phyloP scores from a whole-genome alignment of 2,797 vertebrate genomes.

The Naso thynnoides region DNA sequence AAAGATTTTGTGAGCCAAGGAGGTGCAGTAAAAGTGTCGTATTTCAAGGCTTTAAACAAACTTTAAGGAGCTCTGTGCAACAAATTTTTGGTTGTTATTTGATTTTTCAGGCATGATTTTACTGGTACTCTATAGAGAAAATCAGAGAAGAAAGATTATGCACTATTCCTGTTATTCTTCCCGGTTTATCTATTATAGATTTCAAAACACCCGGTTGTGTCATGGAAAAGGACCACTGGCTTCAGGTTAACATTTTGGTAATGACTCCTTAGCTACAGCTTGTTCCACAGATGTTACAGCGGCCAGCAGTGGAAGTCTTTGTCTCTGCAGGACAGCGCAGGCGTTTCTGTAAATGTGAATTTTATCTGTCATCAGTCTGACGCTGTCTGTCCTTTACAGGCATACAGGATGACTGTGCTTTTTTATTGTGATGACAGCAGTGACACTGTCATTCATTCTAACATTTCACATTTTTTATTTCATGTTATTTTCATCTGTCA shows the following conservation, averaged over 20 bases:
- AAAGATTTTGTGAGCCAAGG: neutral
- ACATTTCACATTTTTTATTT: neutral
- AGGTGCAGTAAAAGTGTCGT: neutral
- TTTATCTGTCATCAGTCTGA: neutral
- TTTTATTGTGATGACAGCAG: neutral
- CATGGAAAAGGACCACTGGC: neutral
- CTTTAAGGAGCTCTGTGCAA: neutral
- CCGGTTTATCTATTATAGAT: neutral
- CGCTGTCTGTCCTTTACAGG: neutral
- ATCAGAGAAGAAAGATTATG: neutral
- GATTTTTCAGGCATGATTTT: neutral
- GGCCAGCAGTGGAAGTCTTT: neutral
- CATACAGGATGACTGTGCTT: neutral
- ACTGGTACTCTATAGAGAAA: neutral
- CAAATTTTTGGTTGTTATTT: neutral
- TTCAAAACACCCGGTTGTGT: neutral
- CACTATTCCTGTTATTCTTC: neutral
- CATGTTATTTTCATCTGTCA: neutral
- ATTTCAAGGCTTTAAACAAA: neutral
- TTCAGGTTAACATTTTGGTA: slow-evolving; percentile 3
- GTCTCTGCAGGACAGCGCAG: neutral
- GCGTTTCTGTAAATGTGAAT: neutral
- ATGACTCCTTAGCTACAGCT: slow-evolving; percentile 27
- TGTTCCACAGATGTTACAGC: slow-evolving; percentile 8
- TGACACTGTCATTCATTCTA: neutral